phyloP scores from a whole-genome alignment of 2,888 invertebrate genomes.

The Euspilapteryx auroguttella region DNA sequence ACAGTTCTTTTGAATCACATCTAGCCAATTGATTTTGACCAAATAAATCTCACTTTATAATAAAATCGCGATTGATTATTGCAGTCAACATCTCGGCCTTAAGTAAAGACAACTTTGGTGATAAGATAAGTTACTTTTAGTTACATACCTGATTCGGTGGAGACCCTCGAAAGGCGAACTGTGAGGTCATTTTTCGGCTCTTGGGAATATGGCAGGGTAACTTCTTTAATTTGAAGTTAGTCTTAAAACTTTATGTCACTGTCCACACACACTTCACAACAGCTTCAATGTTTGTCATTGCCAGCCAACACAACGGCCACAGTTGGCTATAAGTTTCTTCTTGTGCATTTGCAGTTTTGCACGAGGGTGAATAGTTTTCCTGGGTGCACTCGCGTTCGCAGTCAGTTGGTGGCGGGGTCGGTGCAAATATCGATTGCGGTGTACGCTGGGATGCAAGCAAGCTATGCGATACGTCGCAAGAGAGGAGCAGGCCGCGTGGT shows the following conservation, averaged over 20 bases:
- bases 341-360: too few species aligned
- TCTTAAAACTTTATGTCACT: constrained; percentile 34
- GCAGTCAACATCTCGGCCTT: too few species aligned
- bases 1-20: too few species aligned
- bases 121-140: too few species aligned
- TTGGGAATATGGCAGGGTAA: constrained; percentile 21
- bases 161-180: constrained; percentile 57
- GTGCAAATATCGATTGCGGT: constrained; percentile 36
- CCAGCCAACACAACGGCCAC: constrained; percentile 14
- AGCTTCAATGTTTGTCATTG: constrained; percentile 29
- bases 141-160: constrained; percentile 54
- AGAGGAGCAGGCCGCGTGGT: constrained; percentile 42
- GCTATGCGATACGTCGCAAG: constrained; percentile 24
- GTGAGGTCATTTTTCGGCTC: constrained; percentile 50
- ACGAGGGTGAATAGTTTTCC: constrained; percentile 14
- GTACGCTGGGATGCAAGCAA: constrained; percentile 22
- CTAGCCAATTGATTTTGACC: too few species aligned
- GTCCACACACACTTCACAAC: constrained; percentile 54
- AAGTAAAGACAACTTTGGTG: too few species aligned
- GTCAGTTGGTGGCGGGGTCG: constrained; percentile 21
- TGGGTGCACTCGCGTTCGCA: constrained; percentile 26
- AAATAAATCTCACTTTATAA: too few species aligned
- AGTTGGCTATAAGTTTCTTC: constrained; percentile 13
- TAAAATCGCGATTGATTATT: too few species aligned
- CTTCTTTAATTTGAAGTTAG: constrained; percentile 21